A percentile compares a stretch with the other conserved stretches of the same genome.
phyloP scores from a whole-genome alignment of 2,797 vertebrate genomes.

The Ciconia nigra region DNA sequence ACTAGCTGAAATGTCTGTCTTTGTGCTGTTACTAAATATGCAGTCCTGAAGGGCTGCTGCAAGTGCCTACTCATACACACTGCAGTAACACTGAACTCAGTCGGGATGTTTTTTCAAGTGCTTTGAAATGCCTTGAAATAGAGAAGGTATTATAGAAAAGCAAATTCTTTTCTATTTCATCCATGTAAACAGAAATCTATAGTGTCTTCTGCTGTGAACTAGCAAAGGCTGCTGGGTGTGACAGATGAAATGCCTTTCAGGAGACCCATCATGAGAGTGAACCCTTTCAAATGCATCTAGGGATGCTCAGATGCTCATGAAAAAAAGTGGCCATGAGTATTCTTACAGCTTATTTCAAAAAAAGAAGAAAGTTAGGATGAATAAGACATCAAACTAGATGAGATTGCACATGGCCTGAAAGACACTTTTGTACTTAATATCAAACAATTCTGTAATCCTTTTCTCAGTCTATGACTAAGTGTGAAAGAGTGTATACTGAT shows the following conservation, averaged over 20 bases:
- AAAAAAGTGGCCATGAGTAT: not conserved
- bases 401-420: not conserved
- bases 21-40: slow-evolving; percentile 15
- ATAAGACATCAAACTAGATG: not conserved
- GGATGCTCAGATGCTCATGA: not conserved
- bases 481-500: not conserved
- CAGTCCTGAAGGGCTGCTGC: slow-evolving; percentile 15
- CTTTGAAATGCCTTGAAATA: slow-evolving; percentile 52
- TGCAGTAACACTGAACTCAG: slow-evolving; percentile 30
- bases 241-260: slow-evolving; percentile 42
- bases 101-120: slow-evolving; percentile 2
- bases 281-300: slow-evolving; percentile 19
- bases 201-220: slow-evolving; percentile 26
- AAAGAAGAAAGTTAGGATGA: not conserved
- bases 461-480: not conserved
- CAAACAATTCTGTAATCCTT: not conserved
- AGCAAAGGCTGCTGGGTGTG: slow-evolving; percentile 34
- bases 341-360: not conserved
- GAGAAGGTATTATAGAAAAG: slow-evolving; percentile 15
- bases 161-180: slow-evolving; percentile 28
- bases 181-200: slow-evolving; percentile 60
- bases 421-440: not conserved
- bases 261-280: not conserved
- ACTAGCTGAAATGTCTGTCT: not conserved
- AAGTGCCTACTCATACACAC: not conserved